These are phyloP conservation scores for Bombylius major DNA, from an alignment of 2,888 invertebrate genomes.

Conservation along the genomic window DNA sequence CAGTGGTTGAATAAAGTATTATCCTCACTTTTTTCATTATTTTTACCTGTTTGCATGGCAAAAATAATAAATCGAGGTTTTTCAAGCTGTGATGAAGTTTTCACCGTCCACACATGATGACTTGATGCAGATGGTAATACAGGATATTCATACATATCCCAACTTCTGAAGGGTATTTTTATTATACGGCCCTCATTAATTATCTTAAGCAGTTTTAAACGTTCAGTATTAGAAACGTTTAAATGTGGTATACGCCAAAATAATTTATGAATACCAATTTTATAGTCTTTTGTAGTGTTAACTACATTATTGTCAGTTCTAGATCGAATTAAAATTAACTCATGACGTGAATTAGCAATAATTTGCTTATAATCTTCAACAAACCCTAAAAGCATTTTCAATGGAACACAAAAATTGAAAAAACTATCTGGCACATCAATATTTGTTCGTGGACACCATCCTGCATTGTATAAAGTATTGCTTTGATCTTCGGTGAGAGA, in stretches of 20 bases:
- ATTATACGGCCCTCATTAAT: conserved; percentile 1
- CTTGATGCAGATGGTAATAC: conserved; percentile 20
- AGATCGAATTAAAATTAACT: conserved; percentile 16
- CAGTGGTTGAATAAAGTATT: conserved; percentile 17
- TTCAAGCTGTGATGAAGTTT: conserved; percentile 23
- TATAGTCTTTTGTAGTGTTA: conserved; percentile 1
- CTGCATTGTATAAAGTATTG: conserved; percentile 12
- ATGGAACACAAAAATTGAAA: conserved; percentile 16
- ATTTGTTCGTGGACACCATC: conserved; percentile 8
- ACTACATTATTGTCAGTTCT: conserved; percentile 8
- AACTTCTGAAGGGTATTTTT: conserved; percentile 2
- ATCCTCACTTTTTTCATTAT: conserved; percentile 24
- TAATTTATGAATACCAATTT: conserved; percentile 13
- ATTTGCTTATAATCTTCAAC: conserved; percentile 28
- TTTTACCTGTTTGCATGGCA: too few relatives aligned
- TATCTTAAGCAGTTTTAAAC: not conserved
- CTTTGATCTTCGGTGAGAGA: conserved; percentile 17
- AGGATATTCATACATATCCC: conserved; percentile 9
- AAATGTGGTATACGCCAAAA: conserved; percentile 16
- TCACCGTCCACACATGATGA: conserved; percentile 25
- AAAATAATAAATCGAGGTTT: too few relatives aligned
- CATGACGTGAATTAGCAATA: conserved; percentile 28
- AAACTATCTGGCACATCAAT: conserved; percentile 6
- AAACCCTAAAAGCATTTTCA: conserved; percentile 26
- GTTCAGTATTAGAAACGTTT: conserved; percentile 3